Evolutionary conservation across 1,140 invertebrate genomes (phyloP), one percentile per base, ranked within the genome.

Genomic region (Zophobas atratus): DNA sequence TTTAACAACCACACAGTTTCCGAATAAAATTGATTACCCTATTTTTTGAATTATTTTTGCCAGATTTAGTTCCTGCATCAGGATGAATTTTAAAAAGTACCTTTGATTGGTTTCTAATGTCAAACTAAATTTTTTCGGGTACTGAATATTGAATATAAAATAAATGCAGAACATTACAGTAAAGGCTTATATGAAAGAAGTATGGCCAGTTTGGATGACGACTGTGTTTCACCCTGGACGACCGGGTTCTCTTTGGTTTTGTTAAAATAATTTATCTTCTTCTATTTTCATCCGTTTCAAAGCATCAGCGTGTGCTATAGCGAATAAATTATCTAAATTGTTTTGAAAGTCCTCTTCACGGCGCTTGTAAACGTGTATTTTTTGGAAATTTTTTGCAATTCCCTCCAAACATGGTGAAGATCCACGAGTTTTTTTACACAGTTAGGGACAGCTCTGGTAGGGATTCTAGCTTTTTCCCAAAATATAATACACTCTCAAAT

Each of bases 241-340:
- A 70, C 79, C 41, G 79, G 78, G 2, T 73, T 80, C 53, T 83
- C 78, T 84, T 72, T 84, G 80, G 49, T 75, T 67, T 70, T 81
- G 55, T 77, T 84, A 81, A 75, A 85, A 82, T 49, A 80, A 60
- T 75, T 63, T 83, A 80, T 84, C 79, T 80, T 84, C 79, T 33
- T 84, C 70, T 81, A 82, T 78, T 46, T 70, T 81, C 33, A 83
- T 83, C 51, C 60, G 78, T 55, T 79, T 77, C 32, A 77, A 49
- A 56, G 80, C 78, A 79, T 83, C 80, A 75, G 38, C 71, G 60
- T 82, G 79, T 71, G 81, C 80, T 1, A 82, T 83, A 77, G 81
- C 78, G 76, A 82, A 83, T 20, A 82, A 73, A 70, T 79, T 74
- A 75, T 82, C 75, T 6, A 83, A 76, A 20, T 80, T 72, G 6